Evolutionary conservation across 1,140 invertebrate genomes (phyloP).

Genomic region (Chrysomallon squamiferum): DNA sequence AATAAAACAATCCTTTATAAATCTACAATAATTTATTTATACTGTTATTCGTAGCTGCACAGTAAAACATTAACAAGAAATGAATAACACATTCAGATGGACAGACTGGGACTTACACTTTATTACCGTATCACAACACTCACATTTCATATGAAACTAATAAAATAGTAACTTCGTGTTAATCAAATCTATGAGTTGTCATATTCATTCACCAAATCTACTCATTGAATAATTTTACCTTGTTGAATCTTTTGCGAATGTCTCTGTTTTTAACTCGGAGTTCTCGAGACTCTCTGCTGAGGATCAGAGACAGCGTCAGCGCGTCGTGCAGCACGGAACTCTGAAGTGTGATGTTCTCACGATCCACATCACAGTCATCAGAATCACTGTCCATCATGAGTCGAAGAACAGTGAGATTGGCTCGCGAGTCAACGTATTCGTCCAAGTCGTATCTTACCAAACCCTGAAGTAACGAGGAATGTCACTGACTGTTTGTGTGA

Average conservation of each 20-base stretch:
- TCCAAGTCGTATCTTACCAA: constrained; percentile 32
- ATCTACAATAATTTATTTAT: no score
- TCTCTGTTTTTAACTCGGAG: neutral
- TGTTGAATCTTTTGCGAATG: neutral
- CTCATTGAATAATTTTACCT: no score
- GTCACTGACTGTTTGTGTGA: neutral
- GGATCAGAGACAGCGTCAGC: constrained; percentile 14
- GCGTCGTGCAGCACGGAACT: constrained; percentile 41
- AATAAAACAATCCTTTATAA: no score
- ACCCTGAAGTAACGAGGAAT: constrained; percentile 21
- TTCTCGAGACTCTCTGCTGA: neutral
- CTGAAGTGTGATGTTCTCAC: constrained; percentile 33
- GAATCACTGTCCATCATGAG: constrained; percentile 44
- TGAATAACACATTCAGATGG: no score
- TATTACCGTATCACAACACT: no score
- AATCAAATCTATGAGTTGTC: no score
- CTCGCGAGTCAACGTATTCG: constrained; percentile 35
- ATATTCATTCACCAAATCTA: no score
- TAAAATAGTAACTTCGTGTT: no score
- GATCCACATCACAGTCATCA: constrained; percentile 26
- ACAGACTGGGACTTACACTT: no score
- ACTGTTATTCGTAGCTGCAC: no score
- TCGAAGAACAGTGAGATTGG: constrained; percentile 43
- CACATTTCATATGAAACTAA: no score
- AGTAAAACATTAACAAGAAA: no score